Percentiles rank a stretch among this genome's conserved stretches.
These are phyloP conservation scores for Bettongia penicillata DNA, from an alignment of 2,113 vertebrate species.

Conservation along the genomic window DNA sequence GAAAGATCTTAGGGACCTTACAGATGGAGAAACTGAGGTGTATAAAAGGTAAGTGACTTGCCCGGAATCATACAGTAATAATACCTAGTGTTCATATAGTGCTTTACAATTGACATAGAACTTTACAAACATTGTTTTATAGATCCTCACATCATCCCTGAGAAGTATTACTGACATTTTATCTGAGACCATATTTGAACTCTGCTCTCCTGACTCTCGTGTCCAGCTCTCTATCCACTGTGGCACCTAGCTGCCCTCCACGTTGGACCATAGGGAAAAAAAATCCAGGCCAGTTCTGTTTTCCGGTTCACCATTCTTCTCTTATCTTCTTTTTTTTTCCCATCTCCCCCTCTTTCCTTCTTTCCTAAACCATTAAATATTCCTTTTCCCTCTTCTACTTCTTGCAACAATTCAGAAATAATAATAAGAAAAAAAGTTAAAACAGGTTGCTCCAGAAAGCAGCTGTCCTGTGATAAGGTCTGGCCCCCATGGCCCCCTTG, in stretches of 20 bases:
- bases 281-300: not conserved
- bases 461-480: not conserved
- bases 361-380: not conserved
- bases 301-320: not conserved
- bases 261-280: not conserved
- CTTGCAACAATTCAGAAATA: not conserved
- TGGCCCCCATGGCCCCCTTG: not conserved
- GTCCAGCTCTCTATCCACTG: not conserved
- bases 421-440: not conserved
- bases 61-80: not conserved
- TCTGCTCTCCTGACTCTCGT: not conserved
- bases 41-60: not conserved
- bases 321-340: not conserved
- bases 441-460: conserved; percentile 16
- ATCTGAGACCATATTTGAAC: not conserved
- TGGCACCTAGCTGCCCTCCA: not conserved
- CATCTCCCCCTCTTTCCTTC: not conserved
- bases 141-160: not conserved
- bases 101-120: not conserved
- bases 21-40: not conserved
- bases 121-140: not conserved
- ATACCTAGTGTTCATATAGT: not conserved
- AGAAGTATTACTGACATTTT: not conserved
- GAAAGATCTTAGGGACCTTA: not conserved
- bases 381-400: not conserved